Conservation (phyloP, 2,888 invertebrate species). For the Pterobdella sp. region DNA sequence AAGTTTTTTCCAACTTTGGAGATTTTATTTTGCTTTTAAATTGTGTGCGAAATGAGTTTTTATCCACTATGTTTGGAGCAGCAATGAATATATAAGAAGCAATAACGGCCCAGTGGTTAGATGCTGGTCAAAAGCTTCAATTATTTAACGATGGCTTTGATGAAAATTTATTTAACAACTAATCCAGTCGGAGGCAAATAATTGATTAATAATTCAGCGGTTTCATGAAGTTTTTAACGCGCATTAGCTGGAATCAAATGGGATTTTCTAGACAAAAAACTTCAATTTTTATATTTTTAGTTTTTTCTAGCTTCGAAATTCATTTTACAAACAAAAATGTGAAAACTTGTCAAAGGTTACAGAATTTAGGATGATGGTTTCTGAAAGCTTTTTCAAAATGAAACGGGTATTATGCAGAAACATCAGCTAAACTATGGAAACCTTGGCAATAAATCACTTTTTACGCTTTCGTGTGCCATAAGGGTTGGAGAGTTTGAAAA, state of each 20-base stretch:
- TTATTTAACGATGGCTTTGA: not conserved
- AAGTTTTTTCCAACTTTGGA: not conserved
- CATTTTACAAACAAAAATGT: not conserved
- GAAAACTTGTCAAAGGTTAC: not conserved
- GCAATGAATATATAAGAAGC: not conserved
- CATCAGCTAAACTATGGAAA: not conserved
- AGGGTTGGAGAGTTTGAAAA: not conserved
- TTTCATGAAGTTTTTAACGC: not conserved
- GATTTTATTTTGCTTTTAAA: not conserved
- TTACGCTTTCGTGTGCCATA: not conserved
- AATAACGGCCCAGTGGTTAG: not conserved
- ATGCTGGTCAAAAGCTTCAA: constrained; percentile 4
- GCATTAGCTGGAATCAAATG: not conserved
- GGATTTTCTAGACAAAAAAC: too few species aligned
- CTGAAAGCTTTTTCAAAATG: not conserved
- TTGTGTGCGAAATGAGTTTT: not conserved
- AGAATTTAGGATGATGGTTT: not conserved
- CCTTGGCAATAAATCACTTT: not conserved
- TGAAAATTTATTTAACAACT: constrained; percentile 7
- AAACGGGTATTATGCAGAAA: not conserved
- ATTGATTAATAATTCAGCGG: not conserved
- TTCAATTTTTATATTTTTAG: too few species aligned
- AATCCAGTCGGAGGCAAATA: constrained; percentile 1
- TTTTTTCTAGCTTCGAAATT: not conserved
- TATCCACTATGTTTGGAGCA: not conserved